Base-by-base conservation (phyloP, 2,888 invertebrate species). In the Oeneis ivallda region DNA sequence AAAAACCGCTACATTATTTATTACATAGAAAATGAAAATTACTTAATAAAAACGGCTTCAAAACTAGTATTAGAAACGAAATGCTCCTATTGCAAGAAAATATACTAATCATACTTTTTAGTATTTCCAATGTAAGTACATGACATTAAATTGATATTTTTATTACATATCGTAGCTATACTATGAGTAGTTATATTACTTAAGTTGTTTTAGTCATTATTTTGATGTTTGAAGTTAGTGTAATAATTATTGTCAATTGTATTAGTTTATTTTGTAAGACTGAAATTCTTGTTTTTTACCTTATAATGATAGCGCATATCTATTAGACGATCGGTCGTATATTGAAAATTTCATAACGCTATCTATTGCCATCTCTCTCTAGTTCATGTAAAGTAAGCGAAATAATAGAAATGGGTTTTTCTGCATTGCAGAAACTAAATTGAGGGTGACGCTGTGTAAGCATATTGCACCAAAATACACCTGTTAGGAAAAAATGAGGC, bases 181-280 rank as follows among this genome's bases (percentile, higher is more conserved):
- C 7, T 47, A 47, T 56, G 19, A 56, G 39, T 56, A 56, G 56
- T 56, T 56, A 6, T 58, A 58, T 58, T 34, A 58, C 58, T 58
- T 58, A 58, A 47, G 32, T 58, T 58, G 45, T 47, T 58, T 58
- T 47, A 58, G 58, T 58, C 58, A 58, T 58, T 58, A 45, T 58
- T 58, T 58, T 47, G 45, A 58, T 45, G 47, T 58, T 58, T 10
- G 32, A 47, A 34, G 34, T 58, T 58, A 58, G 58, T 58, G 34
- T 56, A 32, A 49, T 37, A 53, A 3, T 15, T 43, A 57, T 43
- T 57, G 41, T 57, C 56, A 57, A 57, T 41, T 57, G 62, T 62
- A 56, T 52, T 53, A 59, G 26, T 39, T 47, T 65, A 45, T 53
- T 62, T 66, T 39, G 50, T 57, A 63, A 60, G 66, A 66, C 66